Evolutionary conservation across 2,888 invertebrate species (phyloP).

Genomic region (Ashinkailepas kermadecensis): DNA sequence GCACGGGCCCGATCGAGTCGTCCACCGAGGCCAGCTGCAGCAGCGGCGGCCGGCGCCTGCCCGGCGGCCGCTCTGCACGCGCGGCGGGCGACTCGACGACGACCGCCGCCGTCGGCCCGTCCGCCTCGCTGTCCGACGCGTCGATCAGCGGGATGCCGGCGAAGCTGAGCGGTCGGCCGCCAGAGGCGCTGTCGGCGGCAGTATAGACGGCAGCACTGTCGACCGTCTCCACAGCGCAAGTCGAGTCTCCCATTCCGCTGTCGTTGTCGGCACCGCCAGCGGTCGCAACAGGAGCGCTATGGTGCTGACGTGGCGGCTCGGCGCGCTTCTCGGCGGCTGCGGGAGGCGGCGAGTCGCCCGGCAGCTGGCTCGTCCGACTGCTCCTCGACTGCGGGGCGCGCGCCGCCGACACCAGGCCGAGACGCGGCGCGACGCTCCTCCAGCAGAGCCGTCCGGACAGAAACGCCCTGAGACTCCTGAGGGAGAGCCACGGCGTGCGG

Average conservation of each 20-base stretch:
- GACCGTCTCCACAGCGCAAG: not conserved
- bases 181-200: not conserved
- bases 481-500: not conserved
- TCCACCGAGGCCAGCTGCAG: not conserved
- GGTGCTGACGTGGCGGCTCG: not conserved
- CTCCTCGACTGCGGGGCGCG: not conserved
- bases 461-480: not conserved
- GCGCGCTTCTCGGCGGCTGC: not conserved
- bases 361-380: not conserved
- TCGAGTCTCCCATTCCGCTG: not conserved
- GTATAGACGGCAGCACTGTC: not conserved
- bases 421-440: not conserved
- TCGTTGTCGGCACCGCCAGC: not conserved
- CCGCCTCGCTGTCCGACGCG: not conserved
- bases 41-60: not conserved
- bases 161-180: slow-evolving; percentile 9
- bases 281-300: not conserved
- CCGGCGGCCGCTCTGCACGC: not conserved
- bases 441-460: not conserved
- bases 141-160: slow-evolving; percentile 5
- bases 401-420: not conserved
- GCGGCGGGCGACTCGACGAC: not conserved
- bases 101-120: not conserved
- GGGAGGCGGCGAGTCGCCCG: too few relatives aligned
- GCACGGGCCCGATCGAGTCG: not conserved